A percentile compares a stretch with the other conserved stretches of the same genome.
phyloP scores from a whole-genome alignment of 2,113 vertebrate species.

The Ammodramus savannarum region DNA sequence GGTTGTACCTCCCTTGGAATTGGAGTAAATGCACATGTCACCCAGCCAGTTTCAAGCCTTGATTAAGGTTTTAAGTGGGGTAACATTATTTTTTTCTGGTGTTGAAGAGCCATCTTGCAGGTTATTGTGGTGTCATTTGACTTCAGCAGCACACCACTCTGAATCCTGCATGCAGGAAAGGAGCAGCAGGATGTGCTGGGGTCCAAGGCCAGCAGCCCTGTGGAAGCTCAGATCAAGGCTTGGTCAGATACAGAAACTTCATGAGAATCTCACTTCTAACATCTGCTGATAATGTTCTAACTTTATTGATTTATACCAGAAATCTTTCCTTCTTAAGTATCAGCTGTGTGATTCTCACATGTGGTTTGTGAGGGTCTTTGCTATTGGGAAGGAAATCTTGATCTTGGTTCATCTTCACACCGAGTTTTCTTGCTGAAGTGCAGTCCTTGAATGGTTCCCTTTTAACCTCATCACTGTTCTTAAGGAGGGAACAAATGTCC shows the following conservation, averaged over 20 bases:
- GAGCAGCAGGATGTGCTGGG: not conserved
- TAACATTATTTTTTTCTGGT: not conserved
- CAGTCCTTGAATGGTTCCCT: not conserved
- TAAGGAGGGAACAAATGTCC: not conserved
- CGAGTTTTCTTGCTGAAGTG: not conserved
- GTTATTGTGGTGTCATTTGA: not conserved
- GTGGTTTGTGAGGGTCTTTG: not conserved
- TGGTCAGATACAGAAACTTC: not conserved
- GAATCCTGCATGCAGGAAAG: not conserved
- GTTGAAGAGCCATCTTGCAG: not conserved
- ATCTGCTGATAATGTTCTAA: not conserved
- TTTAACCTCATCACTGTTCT: not conserved
- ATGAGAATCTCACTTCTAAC: not conserved
- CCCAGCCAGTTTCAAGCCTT: not conserved
- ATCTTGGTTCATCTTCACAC: not conserved
- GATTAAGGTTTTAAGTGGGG: not conserved
- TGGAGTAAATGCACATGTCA: not conserved
- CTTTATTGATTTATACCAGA: not conserved
- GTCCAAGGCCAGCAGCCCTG: not conserved
- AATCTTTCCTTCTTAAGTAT: not conserved
- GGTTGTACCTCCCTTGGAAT: not conserved
- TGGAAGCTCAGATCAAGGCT: not conserved
- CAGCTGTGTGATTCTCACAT: not conserved
- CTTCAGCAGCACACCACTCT: not conserved
- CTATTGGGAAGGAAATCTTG: not conserved